A percentile compares a stretch with the other conserved stretches of the same genome.
These are phyloP conservation scores for Siphlonurus alternatus DNA, from an alignment of 2,888 invertebrate species.

Conservation along the genomic window DNA sequence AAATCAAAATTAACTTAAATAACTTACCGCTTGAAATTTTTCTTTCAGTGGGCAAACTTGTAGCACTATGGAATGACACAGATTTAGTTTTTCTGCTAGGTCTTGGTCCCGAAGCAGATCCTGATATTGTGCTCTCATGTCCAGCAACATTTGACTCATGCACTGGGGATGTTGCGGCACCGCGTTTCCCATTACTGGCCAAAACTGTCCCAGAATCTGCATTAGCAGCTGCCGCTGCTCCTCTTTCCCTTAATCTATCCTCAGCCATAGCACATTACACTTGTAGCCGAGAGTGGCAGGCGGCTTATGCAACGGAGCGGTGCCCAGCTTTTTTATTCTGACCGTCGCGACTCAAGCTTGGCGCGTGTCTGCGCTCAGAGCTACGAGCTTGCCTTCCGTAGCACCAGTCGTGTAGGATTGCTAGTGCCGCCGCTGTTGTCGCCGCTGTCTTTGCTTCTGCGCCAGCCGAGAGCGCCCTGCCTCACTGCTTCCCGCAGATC, in stretches of 20 bases:
- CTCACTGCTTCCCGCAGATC: background rate
- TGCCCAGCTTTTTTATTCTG: background rate
- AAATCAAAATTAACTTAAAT: too few species aligned
- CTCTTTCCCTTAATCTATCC: background rate
- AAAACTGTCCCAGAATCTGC: background rate
- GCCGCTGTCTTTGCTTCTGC: background rate
- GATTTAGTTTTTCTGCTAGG: slow-evolving; percentile 17
- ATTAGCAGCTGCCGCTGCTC: background rate
- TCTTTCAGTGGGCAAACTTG: slow-evolving; percentile 25
- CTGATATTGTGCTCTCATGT: background rate
- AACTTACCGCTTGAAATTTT: slow-evolving; percentile 34
- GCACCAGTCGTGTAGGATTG: background rate
- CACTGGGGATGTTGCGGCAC: background rate
- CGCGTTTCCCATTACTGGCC: background rate
- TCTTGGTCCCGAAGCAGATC: background rate
- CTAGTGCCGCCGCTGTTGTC: background rate
- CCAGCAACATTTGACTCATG: background rate
- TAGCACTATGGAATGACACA: slow-evolving; percentile 22
- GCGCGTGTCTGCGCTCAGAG: background rate
- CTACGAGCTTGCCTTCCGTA: background rate
- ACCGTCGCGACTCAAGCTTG: background rate
- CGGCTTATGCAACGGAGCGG: background rate
- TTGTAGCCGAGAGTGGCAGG: background rate
- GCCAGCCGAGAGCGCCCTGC: background rate
- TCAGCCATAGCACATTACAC: background rate